These are phyloP conservation scores for Microplitis mediator DNA, from an alignment of 1,140 invertebrate genomes.

Conservation along the genomic window DNA sequence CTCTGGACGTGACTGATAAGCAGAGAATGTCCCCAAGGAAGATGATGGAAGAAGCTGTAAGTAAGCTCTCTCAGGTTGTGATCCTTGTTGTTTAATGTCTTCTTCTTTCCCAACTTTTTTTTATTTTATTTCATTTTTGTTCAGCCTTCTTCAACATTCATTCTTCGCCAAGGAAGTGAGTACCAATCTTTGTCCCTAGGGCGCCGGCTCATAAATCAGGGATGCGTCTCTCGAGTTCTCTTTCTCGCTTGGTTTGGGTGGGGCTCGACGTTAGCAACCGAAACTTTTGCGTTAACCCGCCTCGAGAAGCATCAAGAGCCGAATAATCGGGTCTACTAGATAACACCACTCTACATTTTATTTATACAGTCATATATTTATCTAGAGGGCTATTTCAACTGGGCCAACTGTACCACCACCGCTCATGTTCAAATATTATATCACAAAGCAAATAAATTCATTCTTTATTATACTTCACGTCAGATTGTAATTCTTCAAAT, in stretches of 20 bases:
- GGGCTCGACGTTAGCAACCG: conserved; percentile 17
- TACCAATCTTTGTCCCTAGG: conserved; percentile 24
- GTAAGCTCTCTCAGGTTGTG: background rate
- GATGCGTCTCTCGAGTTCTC: conserved; percentile 29
- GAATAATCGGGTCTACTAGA: conserved; percentile 9
- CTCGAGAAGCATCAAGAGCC: conserved; percentile 20
- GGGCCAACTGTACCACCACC: no score
- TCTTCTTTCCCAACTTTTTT: conserved; percentile 10
- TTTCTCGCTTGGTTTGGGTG: conserved; percentile 19
- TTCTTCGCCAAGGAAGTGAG: background rate
- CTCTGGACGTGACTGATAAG: background rate
- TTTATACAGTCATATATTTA: background rate
- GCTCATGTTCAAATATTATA: no score
- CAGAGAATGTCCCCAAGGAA: conserved; percentile 5
- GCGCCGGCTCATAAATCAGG: conserved; percentile 40
- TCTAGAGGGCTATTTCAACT: background rate
- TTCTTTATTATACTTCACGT: no score
- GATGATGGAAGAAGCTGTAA: background rate
- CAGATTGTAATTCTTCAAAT: no score
- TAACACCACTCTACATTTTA: conserved; percentile 3
- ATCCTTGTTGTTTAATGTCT: conserved; percentile 15
- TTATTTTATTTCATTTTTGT: background rate
- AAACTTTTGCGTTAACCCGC: conserved; percentile 41
- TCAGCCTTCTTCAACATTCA: background rate
- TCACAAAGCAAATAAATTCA: no score